Base-by-base conservation (phyloP, 2,797 vertebrate species). In the Chelon auratus region DNA sequence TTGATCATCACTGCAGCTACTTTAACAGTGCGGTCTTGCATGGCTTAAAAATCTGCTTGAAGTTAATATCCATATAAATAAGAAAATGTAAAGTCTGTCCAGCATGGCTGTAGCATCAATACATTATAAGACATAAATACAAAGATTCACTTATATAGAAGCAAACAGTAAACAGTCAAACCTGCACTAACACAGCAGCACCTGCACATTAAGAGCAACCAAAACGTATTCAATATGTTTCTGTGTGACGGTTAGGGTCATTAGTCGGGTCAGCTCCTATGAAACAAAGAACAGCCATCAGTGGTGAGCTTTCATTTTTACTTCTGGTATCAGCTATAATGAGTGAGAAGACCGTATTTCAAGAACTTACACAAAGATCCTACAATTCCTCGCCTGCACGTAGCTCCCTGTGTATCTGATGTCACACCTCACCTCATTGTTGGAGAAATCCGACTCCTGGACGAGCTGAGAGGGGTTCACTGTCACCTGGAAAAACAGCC, bases 381-480 rank as follows among this genome's bases (percentile, higher is more conserved):
- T 93, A 86, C 95, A 96, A 91, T 95, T 95, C 18, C 82, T 86
- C 0, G 94, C 91, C 82, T 94, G 92, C 45, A 95, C 93, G 26
- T 94, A 89, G 17, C 75, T 85, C 30, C 95, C 95, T 0, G 93
- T 94, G 88, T 95, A 96, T 55, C 85, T 90, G 69, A 96, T 73
- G n/a, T 95, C 93, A 59, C 95, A 96, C 30, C 74, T 89, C 52
- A 93, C 94, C 39, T 93, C 83, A 0, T 96, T 96, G 91, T 96
- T 96, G 65, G 94, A 94, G 84, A 93, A 95, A 68, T 96, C 95
- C 0, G 93, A 95, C 89, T 96, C 95, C 33, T 85, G 85, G 7
- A 96, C 95, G 20, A 91, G 89, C 73, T 91, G 93, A 42, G 89
- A 92, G 2, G 95, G 95, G 77, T 96, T 96, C 62, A 96, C 95